phyloP scores from a whole-genome alignment of 1,140 invertebrate genomes.

The Aphelenchoides fujianensis region DNA sequence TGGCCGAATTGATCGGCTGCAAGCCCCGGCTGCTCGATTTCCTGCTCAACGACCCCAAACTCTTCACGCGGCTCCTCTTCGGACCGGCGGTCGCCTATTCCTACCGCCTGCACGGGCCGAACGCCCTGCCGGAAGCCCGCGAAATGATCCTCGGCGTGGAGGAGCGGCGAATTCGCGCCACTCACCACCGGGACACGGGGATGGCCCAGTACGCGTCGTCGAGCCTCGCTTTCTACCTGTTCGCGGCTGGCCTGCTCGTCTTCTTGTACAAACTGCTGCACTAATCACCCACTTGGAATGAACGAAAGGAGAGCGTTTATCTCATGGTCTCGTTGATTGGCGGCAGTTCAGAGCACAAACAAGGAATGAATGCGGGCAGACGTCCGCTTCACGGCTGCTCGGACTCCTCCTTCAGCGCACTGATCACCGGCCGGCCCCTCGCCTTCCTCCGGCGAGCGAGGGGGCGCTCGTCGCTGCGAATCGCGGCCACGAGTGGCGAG shows the following conservation, averaged over 20 bases:
- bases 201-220: neutral
- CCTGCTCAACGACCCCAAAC: conserved; percentile 2
- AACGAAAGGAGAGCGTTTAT: too few species aligned
- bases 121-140: conserved; percentile 64
- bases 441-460: too few species aligned
- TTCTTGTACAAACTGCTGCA: neutral
- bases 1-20: conserved; percentile 63
- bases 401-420: too few species aligned
- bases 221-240: neutral
- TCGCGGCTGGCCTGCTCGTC: neutral
- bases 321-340: too few species aligned
- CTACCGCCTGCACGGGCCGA: conserved; percentile 64
- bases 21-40: conserved; percentile 60
- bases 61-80: conserved; percentile 46
- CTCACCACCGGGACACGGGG: conserved; percentile 9
- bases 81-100: conserved; percentile 65
- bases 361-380: too few species aligned
- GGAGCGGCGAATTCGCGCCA: conserved; percentile 17
- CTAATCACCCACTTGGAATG: too few species aligned
- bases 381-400: too few species aligned
- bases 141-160: conserved; percentile 25
- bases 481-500: too few species aligned
- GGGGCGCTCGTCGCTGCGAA: too few species aligned
- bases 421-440: too few species aligned
- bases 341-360: too few species aligned